Evolutionary conservation across 1,140 invertebrate genomes (phyloP).

Genomic region (Ceratina calcarata): DNA sequence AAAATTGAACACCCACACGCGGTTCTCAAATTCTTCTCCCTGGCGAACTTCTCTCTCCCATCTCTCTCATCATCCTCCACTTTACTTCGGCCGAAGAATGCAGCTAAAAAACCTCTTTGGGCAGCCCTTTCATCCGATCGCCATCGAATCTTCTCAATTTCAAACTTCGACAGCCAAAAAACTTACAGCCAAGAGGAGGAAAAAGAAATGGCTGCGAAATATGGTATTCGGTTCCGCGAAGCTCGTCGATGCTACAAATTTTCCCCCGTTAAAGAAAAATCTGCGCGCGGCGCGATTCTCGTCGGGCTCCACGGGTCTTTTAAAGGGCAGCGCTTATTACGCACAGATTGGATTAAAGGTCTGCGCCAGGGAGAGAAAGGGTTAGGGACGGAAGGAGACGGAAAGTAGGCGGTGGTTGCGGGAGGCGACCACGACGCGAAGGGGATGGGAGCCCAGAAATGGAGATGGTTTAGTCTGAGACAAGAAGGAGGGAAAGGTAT

Average conservation of each 20-base stretch:
- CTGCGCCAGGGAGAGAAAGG: constrained; percentile 44
- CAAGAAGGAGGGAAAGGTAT: constrained; percentile 68
- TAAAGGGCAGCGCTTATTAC: constrained; percentile 70
- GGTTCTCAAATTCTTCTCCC: too few relatives aligned
- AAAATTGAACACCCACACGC: constrained; percentile 5
- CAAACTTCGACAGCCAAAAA: background rate
- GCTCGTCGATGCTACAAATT: background rate
- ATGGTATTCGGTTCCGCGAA: background rate
- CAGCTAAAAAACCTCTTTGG: background rate
- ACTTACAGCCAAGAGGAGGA: too few relatives aligned
- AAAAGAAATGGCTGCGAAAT: too few relatives aligned
- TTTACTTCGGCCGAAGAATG: background rate
- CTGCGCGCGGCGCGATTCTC: constrained; percentile 2
- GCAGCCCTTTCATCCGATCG: background rate
- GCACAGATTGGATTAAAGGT: constrained; percentile 75
- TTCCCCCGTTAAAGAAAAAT: constrained; percentile 9
- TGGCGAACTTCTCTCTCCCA: background rate
- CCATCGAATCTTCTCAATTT: background rate
- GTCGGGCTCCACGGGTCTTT: constrained; percentile 60
- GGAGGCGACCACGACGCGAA: background rate
- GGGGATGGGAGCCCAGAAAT: background rate
- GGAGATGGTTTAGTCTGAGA: constrained; percentile 66
- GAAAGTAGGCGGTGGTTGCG: constrained; percentile 54
- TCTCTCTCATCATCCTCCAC: background rate
- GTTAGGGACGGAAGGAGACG: constrained; percentile 1